Evolutionary conservation across 2,797 vertebrate species (phyloP).

Genomic region (Halcyon leucocephala): DNA sequence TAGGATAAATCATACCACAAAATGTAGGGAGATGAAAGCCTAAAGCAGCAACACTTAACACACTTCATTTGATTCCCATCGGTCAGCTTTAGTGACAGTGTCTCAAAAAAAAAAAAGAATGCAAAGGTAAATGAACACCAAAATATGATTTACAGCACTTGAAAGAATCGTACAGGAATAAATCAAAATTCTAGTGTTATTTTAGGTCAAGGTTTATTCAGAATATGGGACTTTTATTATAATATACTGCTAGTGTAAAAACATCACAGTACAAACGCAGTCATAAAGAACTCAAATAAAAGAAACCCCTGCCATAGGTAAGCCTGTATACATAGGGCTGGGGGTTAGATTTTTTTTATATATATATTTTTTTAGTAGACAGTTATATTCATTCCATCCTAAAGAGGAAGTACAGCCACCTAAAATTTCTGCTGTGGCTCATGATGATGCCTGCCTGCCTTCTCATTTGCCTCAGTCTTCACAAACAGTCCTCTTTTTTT

Average conservation of each 20-base stretch:
- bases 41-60: constrained; percentile 85
- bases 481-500: background rate
- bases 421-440: background rate
- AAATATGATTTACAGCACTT: constrained; percentile 80
- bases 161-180: constrained; percentile 74
- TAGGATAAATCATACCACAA: constrained; percentile 84
- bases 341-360: background rate
- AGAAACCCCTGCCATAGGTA: background rate
- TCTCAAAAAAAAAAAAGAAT: constrained; percentile 80
- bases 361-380: background rate
- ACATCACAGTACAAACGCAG: constrained; percentile 4
- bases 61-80: constrained; percentile 91
- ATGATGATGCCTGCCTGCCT: background rate
- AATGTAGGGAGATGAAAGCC: constrained; percentile 82
- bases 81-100: constrained; percentile 82
- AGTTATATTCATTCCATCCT: background rate
- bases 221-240: constrained; percentile 53
- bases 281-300: background rate
- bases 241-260: constrained; percentile 40
- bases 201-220: constrained; percentile 66
- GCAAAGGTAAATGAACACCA: constrained; percentile 83
- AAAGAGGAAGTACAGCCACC: background rate
- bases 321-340: background rate
- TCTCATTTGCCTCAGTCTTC: background rate
- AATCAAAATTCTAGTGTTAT: constrained; percentile 75